These are phyloP conservation scores for Drosophila ambigua DNA, from an alignment of 1,140 invertebrate species.

Conservation along the genomic window DNA sequence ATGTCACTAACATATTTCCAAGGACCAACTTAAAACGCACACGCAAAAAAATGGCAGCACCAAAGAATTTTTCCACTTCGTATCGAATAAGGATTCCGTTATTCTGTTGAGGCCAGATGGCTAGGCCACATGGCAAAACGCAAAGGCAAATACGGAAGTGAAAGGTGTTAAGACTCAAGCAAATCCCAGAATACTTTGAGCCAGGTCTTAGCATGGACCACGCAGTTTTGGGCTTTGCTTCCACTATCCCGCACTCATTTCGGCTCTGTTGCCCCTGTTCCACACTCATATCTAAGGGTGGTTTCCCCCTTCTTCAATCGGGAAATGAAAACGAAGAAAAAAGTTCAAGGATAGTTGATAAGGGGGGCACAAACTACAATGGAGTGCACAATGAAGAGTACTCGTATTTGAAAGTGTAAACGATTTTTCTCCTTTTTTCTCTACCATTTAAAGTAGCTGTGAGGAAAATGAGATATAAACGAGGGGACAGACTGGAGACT, in stretches of 20 bases:
- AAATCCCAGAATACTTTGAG: constrained; percentile 54
- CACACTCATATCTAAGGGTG: background rate
- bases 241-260: constrained; percentile 27
- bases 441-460: too few relatives aligned
- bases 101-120: background rate
- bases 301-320: background rate
- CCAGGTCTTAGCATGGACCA: constrained; percentile 48
- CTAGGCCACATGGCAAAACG: constrained; percentile 14
- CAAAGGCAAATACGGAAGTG: constrained; percentile 29
- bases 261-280: background rate
- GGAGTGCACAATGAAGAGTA: too few relatives aligned
- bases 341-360: too few relatives aligned
- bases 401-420: too few relatives aligned
- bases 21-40: too few relatives aligned
- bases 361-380: too few relatives aligned
- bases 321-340: background rate
- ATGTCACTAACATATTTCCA: too few relatives aligned
- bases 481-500: too few relatives aligned
- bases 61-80: background rate
- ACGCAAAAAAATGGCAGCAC: background rate
- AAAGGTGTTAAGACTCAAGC: constrained; percentile 51
- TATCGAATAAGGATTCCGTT: background rate
- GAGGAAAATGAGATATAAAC: too few relatives aligned
- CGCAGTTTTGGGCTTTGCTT: constrained; percentile 37
- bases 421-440: too few relatives aligned